Percentiles rank a stretch among this genome's conserved stretches.
Evolutionary conservation across 2,113 vertebrate species (phyloP).

Genomic region (Odobenus rosmarus): DNA sequence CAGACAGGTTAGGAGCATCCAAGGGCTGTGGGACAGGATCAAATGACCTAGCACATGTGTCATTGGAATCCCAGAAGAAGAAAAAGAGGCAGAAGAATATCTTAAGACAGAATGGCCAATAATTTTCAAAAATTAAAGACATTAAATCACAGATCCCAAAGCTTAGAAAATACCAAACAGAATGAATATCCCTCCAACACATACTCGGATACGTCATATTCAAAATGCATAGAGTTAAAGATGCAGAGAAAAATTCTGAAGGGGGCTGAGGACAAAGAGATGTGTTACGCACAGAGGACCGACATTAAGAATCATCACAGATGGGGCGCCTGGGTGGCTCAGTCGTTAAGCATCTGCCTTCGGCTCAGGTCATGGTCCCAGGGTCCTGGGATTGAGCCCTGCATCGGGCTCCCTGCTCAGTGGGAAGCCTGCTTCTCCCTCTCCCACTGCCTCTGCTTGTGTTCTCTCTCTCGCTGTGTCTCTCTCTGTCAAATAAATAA

Average conservation of each 20-base stretch:
- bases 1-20: background rate
- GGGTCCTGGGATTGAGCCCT: too few relatives aligned
- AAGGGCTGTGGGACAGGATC: background rate
- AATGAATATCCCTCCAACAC: background rate
- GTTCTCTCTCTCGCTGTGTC: too few relatives aligned
- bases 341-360: too few relatives aligned
- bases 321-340: too few relatives aligned
- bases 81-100: background rate
- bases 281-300: background rate
- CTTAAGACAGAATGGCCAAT: background rate
- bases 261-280: background rate
- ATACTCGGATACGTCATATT: background rate
- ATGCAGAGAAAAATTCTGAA: background rate
- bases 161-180: background rate
- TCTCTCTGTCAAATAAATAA: too few relatives aligned
- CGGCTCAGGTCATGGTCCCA: too few relatives aligned
- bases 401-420: too few relatives aligned
- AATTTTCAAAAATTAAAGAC: background rate
- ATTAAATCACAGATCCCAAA: background rate
- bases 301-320: background rate
- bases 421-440: too few relatives aligned
- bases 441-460: too few relatives aligned
- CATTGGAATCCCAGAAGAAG: background rate
- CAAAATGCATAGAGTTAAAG: background rate
- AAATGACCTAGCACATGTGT: background rate